Base-by-base conservation (phyloP, 2,888 invertebrate genomes). In the Sepiola atlantica region DNA sequence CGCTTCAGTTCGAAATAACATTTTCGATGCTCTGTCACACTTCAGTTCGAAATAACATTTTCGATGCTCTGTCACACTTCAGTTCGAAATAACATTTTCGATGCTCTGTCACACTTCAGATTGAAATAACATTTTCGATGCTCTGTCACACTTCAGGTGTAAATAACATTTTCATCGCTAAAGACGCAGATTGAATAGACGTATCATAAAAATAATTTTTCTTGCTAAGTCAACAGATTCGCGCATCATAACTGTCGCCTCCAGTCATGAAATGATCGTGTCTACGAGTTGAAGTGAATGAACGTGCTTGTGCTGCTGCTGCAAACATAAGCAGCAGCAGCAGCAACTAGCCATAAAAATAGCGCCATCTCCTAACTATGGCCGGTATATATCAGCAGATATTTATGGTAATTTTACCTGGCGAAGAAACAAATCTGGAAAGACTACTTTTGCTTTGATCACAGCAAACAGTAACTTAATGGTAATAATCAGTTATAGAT, bases 251-350 rank as follows among this genome's bases (percentile, higher is more conserved):
- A n/a, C n/a, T 12, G n/a, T 77, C 14, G 77, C 77, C n/a, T 32
- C 16, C n/a, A n/a, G n/a, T 77, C 77, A n/a, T 77, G 8, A 32
- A 32, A n/a, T 77, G n/a, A 77, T 32, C n/a, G 32, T 77, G 77
- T 77, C 77, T n/a, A 16, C n/a, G 77, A 14, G 32, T 77, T 77
- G 16, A 77, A 77, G 32, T n/a, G n/a, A 77, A 77, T 77, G n/a
- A n/a, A n/a, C n/a, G n/a, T n/a, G n/a, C n/a, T n/a, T n/a, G n/a
- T 32, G 4, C 4, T 16, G 16, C 1, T 77, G 14, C n/a, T n/a
- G 77, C n/a, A 77, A 77, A n/a, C n/a, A 77, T n/a, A 77, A 77
- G n/a, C 77, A n/a, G n/a, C 32, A 77, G n/a, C 77, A n/a, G n/a
- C 32, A 77, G n/a, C 77, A n/a, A 77, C n/a, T 32, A 3, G 14